These are phyloP conservation scores for Dinomys branickii DNA, from an alignment of 2,113 vertebrate genomes.

Conservation along the genomic window DNA sequence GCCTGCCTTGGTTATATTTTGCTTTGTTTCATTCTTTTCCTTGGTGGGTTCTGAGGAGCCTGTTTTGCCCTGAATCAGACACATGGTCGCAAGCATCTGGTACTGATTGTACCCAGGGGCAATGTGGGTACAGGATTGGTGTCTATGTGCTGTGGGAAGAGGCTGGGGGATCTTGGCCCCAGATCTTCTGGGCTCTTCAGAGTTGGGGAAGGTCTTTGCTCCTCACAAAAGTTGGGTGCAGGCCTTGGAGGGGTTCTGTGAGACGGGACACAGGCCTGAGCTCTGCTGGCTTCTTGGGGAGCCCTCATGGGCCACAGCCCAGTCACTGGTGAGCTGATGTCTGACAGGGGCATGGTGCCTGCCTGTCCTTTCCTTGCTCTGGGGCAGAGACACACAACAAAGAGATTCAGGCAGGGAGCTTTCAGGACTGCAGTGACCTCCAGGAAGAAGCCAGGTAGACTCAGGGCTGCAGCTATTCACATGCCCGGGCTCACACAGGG, in stretches of 20 bases:
- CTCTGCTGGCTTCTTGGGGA: neutral
- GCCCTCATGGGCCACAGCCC: neutral
- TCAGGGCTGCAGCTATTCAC: neutral
- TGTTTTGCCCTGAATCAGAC: neutral
- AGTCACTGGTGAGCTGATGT: neutral
- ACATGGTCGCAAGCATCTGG: neutral
- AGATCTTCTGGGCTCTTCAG: neutral
- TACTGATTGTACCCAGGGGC: neutral
- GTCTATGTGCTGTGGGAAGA: neutral
- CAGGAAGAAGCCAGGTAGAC: neutral
- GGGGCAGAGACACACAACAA: neutral
- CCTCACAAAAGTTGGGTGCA: neutral
- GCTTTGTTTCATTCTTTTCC: neutral
- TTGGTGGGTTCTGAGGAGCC: neutral
- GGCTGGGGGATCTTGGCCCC: neutral
- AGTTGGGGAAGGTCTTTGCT: neutral
- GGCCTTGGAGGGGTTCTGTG: neutral
- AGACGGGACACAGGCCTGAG: neutral
- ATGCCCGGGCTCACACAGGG: rapidly evolving
- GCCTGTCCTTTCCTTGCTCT: rapidly evolving
- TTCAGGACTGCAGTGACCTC: neutral
- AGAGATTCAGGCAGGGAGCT: too few species aligned
- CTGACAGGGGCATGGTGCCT: neutral
- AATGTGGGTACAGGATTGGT: rapidly evolving
- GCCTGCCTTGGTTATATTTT: rapidly evolving